Conservation (phyloP, 2,113 vertebrate genomes). For the Salvelinus sp. region DNA sequence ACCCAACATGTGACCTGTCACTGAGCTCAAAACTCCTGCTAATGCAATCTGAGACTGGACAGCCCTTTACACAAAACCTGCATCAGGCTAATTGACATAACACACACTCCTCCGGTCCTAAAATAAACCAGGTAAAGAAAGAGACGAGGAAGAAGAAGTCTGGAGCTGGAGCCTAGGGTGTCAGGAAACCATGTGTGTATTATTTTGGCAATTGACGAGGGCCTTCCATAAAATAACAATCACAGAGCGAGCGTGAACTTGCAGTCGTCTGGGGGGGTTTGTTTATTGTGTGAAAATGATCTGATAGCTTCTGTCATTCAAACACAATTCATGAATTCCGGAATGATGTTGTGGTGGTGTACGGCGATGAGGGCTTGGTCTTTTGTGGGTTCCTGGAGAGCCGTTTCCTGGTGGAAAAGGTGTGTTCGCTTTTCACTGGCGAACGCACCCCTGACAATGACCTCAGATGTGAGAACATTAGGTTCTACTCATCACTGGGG, state of each 20-base stretch:
- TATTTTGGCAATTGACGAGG: no score
- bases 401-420: constrained; percentile 29
- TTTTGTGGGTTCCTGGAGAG: constrained; percentile 21
- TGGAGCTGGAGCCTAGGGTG: neutral
- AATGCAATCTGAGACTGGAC: constrained; percentile 26
- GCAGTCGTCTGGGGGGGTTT: constrained; percentile 11
- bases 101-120: constrained; percentile 18
- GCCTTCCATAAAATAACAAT: neutral
- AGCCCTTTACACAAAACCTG: constrained; percentile 8
- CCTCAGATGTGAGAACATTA: constrained; percentile 50
- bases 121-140: constrained; percentile 31
- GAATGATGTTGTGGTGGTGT: constrained; percentile 15
- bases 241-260: constrained; percentile 1
- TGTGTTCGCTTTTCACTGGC: constrained; percentile 31
- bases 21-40: constrained; percentile 2
- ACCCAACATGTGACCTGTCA: constrained; percentile 3
- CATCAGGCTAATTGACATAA: constrained; percentile 25
- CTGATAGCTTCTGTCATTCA: constrained; percentile 14
- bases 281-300: constrained; percentile 16
- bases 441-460: constrained; percentile 28
- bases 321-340: constrained; percentile 12
- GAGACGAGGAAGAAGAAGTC: neutral
- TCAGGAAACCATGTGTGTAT: constrained; percentile 21
- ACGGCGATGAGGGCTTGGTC: constrained; percentile 29
- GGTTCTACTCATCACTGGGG: constrained; percentile 31